Evolutionary conservation across 1,140 invertebrate species (phyloP), one percentile per base, ranked within the genome.

Genomic region (Scaptomyza graminum): DNA sequence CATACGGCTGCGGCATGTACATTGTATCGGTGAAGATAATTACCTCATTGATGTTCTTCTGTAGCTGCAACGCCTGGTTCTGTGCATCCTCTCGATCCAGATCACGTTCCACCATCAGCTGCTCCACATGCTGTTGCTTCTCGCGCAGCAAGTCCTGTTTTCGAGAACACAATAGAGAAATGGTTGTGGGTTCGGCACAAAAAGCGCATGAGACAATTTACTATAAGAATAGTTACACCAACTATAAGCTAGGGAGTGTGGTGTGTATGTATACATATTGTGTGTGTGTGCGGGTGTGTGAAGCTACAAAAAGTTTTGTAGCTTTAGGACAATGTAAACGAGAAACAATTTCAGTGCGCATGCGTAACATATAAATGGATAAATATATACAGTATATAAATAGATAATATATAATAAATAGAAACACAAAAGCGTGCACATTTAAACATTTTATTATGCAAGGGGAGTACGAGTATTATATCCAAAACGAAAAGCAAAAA

Each of bases 81-180:
- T 93, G 93, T 22, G 97, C 93, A 92, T 97, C 96, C 49, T 95
- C 94, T 78, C 97, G 93, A 92, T 98, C 98, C 69, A 98, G 90
- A 85, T 99, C 97, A 59, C 97, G 92, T 90, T 99, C 97, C 66
- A 96, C 96, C 90, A 98, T 94, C 44, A 99, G 93, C 81, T 96
- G 95, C 87, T 98, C 97, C 76, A 99, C 96, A 83, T 99, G 97
- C 68, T 96, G 95, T 89, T 98, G 96, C 91, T 98, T 99, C 91
- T 98, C 97, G 90, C 96, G 96, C 62, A 99, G 92, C 25, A 96
- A 93, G 91, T 98, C 97, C 97, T 99, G 59, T 37, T 41, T 37
- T 41, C 13, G 31, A 22, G n/a, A 22, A 41, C 15, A 43, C 66
- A 15, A 55, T 12, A 41, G 1, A 41, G 12, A 41, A n/a, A 41